Base-by-base conservation (phyloP, 2,888 invertebrate genomes). In the Monopis laevigella region DNA sequence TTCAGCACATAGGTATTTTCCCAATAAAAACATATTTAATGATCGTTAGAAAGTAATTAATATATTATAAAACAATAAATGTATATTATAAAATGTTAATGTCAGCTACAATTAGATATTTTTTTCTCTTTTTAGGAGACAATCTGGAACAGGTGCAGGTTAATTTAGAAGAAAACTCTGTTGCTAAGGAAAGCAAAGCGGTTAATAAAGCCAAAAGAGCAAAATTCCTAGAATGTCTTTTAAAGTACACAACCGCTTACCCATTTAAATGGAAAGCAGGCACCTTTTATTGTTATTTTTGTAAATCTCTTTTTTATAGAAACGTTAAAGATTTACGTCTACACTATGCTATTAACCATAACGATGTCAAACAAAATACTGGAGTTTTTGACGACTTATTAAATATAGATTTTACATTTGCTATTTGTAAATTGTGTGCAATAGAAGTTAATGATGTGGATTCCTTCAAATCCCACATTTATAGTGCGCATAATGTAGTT, bases 221-320 rank as follows among this genome's bases (percentile, higher is more conserved):
- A 68, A 78, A 43, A 7, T 32, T 32, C 10, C 10, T 32, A n/a
- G n/a, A 10, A 14, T 13, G 2, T n/a, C 17, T 14, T 32, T 54
- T 78, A 50, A 63, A 70, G 27, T 57, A 64, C 0, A 66, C 65
- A 43, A 77, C 78, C 0, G 78, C 78, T 0, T 78, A 68, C 50
- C 78, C 78, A 6, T 80, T 80, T 48, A 78, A 75, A 48, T 80
- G 78, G 46, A 65, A 73, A 26, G 72, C 71, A 50, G 78, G 78
- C 3, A 63, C 66, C 0, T 80, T 77, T 41, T 50, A 73, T 8
- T 80, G 80, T 46, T 78, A 63, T 52, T 80, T 66, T 46, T 80
- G 80, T 46, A 77, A 69, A 48, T 60, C 19, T 47, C 27, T 65
- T 67, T 0, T 78, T 75, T 43, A 43, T 75, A 18, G 13, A 10